A percentile compares a stretch with the other conserved stretches of the same genome.
These are phyloP conservation scores for Rallus crepitans DNA, from an alignment of 2,797 vertebrate species.

Conservation along the genomic window DNA sequence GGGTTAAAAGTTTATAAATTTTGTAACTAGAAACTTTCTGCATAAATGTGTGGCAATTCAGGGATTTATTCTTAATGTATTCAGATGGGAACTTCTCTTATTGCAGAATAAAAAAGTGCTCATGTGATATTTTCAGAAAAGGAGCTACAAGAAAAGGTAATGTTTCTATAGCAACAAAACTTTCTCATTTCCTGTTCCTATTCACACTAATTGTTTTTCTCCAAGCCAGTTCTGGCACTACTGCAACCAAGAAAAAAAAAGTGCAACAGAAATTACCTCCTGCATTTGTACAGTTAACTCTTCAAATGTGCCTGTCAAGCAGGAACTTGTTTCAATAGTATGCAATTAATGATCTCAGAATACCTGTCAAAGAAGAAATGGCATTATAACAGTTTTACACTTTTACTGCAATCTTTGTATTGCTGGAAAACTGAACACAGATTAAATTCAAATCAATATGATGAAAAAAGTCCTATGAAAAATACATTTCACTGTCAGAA, in stretches of 20 bases:
- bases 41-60: not conserved
- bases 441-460: not conserved
- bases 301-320: not conserved
- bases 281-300: not conserved
- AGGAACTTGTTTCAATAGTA: not conserved
- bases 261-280: not conserved
- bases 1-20: not conserved
- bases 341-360: not conserved
- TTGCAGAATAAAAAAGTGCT: not conserved
- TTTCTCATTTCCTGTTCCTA: not conserved
- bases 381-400: not conserved
- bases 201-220: not conserved
- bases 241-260: not conserved
- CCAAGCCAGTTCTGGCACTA: not conserved
- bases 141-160: not conserved
- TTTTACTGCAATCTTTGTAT: not conserved
- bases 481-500: not conserved
- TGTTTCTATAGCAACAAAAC: not conserved
- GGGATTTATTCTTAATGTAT: not conserved
- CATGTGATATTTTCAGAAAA: not conserved
- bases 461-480: rapidly evolving
- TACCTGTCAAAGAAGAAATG: not conserved
- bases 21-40: not conserved
- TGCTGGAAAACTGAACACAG: not conserved
- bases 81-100: not conserved